Percentiles rank a stretch among this genome's conserved stretches.
phyloP scores from a whole-genome alignment of 1,140 invertebrate genomes.

The Stenopsyche tienmushanensis region DNA sequence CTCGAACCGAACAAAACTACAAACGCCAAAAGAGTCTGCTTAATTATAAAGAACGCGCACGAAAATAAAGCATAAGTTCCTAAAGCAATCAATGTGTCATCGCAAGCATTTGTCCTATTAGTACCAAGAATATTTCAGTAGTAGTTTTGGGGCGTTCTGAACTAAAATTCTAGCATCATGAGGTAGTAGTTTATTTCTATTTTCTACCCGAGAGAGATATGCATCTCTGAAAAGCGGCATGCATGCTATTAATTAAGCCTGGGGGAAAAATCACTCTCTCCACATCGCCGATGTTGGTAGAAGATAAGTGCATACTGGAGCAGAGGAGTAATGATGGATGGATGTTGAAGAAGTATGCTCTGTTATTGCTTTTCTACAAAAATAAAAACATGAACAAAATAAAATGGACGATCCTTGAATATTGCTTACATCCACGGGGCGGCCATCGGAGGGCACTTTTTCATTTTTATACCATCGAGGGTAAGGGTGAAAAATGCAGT shows the following conservation, averaged over 20 bases:
- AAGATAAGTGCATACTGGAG: neutral
- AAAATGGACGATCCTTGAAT: too few species aligned
- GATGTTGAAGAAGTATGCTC: neutral
- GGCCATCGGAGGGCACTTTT: too few species aligned
- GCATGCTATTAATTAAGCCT: conserved; percentile 18
- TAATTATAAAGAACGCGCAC: too few species aligned
- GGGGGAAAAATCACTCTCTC: neutral
- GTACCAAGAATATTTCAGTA: neutral
- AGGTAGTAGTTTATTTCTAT: neutral
- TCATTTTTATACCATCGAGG: too few species aligned
- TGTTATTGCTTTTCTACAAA: neutral
- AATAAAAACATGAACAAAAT: too few species aligned
- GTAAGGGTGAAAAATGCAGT: too few species aligned
- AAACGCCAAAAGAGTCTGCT: too few species aligned
- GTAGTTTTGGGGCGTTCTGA: too few species aligned
- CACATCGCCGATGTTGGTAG: neutral
- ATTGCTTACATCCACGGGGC: too few species aligned
- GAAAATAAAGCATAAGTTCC: too few species aligned
- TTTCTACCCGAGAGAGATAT: neutral
- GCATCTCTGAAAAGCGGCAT: neutral
- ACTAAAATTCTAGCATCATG: too few species aligned
- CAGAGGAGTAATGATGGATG: neutral
- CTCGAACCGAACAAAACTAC: too few species aligned
- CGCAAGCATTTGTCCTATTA: neutral
- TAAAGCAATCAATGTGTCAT: neutral